Evolutionary conservation across 2,888 invertebrate species (phyloP).

Genomic region (Orthonevra nobilis): DNA sequence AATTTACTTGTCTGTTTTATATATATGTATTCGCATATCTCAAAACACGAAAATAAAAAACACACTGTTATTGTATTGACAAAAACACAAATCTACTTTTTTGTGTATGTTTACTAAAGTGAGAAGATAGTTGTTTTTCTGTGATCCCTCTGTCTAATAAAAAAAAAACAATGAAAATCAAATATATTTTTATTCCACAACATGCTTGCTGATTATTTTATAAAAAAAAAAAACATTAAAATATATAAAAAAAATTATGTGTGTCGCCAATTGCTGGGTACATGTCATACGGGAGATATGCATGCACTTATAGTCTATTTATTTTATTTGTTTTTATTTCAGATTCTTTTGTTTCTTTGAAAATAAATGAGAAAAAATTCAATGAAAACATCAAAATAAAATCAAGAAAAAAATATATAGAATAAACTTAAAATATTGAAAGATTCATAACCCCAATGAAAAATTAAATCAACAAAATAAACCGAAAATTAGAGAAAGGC

Average conservation of each 20-base stretch:
- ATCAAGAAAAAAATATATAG: conserved; percentile 12
- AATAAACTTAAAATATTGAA: too few species aligned
- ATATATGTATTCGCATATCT: conserved; percentile 2
- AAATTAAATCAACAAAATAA: neutral
- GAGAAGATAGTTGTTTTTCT: conserved; percentile 55
- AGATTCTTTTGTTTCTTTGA: conserved; percentile 13
- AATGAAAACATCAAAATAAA: conserved; percentile 22
- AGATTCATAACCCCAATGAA: conserved; percentile 1
- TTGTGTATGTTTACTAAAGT: conserved; percentile 56
- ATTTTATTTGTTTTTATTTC: conserved; percentile 11
- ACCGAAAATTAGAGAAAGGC: conserved; percentile 6
- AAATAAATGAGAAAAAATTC: conserved; percentile 20
- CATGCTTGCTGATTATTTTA: conserved; percentile 69
- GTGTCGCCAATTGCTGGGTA: conserved; percentile 74
- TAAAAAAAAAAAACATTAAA: too few species aligned
- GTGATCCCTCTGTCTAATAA: conserved; percentile 59
- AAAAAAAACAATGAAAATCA: conserved; percentile 12
- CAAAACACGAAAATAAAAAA: conserved; percentile 10
- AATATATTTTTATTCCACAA: conserved; percentile 51
- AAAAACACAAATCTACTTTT: conserved; percentile 42
- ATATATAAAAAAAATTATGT: conserved; percentile 63
- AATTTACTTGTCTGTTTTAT: conserved; percentile 31
- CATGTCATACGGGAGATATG: conserved; percentile 74
- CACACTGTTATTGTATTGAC: conserved; percentile 28
- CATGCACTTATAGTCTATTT: conserved; percentile 50